Evolutionary conservation across 2,113 vertebrate genomes (phyloP).

Genomic region (Misgurnus anguillicaudatus): DNA sequence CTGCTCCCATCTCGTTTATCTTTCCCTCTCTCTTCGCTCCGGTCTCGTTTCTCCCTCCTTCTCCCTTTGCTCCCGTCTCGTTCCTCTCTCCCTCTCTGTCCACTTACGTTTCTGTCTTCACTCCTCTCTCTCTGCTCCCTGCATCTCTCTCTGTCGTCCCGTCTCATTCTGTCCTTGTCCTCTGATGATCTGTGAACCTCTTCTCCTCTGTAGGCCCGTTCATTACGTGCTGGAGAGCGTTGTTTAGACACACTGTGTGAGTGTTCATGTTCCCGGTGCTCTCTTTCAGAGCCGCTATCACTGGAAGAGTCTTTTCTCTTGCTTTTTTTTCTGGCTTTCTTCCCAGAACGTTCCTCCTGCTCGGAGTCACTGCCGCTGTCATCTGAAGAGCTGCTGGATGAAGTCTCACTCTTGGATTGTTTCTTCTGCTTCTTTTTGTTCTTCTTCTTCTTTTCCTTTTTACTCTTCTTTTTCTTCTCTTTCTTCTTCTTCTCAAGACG

Average conservation of each 20-base stretch:
- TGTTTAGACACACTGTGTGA: constrained; percentile 62
- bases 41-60: constrained; percentile 20
- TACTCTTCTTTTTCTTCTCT: constrained; percentile 75
- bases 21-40: constrained; percentile 51
- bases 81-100: neutral
- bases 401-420: constrained; percentile 69
- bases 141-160: neutral
- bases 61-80: constrained; percentile 12
- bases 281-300: constrained; percentile 72
- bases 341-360: constrained; percentile 59
- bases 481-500: constrained; percentile 91
- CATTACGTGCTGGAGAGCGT: constrained; percentile 6
- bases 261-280: constrained; percentile 68
- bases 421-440: constrained; percentile 84
- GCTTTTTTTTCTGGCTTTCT: constrained; percentile 74
- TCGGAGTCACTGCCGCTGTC: constrained; percentile 79
- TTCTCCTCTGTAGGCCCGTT: constrained; percentile 9
- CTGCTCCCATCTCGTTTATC: constrained; percentile 22
- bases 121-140: constrained; percentile 33
- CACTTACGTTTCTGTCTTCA: constrained; percentile 29
- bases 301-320: constrained; percentile 79
- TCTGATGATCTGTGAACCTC: constrained; percentile 6
- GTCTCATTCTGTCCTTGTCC: neutral
- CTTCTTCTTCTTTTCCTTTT: constrained; percentile 84
- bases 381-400: constrained; percentile 73